Base-by-base conservation (phyloP, 2,797 vertebrate genomes). In the Pelodytes ibericus region DNA sequence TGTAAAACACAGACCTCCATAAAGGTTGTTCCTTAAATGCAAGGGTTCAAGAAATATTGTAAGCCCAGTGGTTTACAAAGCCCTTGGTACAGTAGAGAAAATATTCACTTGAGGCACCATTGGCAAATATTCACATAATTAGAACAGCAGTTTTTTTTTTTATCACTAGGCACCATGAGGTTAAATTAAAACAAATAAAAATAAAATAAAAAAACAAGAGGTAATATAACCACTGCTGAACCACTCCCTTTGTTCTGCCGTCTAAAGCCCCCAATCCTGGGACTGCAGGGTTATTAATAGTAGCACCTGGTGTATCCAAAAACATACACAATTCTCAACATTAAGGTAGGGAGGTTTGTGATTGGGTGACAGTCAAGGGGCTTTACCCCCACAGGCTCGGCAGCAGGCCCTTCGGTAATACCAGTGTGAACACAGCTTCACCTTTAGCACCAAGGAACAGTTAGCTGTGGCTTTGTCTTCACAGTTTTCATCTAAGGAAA, bases 351-450 rank as follows among this genome's bases (percentile, higher is more conserved):
- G 0, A 36, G 25, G 24, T 6, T n/a, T 47, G 24, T 6, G 59
- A 15, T 36, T 4, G 24, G 16, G 33, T 31, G 41, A 47, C 0
- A 1, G 69, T 94, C 84, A 90, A 82, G 83, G 86, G 26, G 15
- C 76, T 39, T 85, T 90, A 8, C 88, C 90, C 57, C 82, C 91
- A 58, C 95, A 96, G 2, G 92, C 91, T 81, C 86, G 77, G 83
- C 93, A 95, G 89, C 94, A 94, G 85, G 93, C 93, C 81, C 92
- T 95, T 72, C 92, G 92, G 87, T 94, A 94, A 89, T 94, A 94
- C 93, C 93, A 94, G 57, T 94, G 93, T 2, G 94, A 94, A 59
- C 93, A 94, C 79, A 94, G 90, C 77, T 95, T 95, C 85, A 95
- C 91, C 85, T 93, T 94, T 24, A 94, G 87, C 61, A 96, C 94